Conservation (phyloP, 2,888 invertebrate genomes). For the Hydrotaea cyrtoneurina region DNA sequence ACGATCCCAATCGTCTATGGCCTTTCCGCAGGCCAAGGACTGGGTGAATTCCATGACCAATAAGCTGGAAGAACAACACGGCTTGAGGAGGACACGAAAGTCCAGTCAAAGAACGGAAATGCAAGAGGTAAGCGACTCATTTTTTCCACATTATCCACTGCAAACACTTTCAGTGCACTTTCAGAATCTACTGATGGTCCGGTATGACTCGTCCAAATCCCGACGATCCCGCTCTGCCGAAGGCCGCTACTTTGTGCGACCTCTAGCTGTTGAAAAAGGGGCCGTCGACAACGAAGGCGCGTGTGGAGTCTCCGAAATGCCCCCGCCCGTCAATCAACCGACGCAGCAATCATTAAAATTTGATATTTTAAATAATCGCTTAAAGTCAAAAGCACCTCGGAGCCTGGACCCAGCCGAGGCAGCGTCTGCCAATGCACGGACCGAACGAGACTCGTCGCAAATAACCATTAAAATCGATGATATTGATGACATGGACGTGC, state of each 20-base stretch:
- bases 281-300: slow-evolving; percentile 24
- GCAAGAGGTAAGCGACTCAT: slow-evolving; percentile 71
- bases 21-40: slow-evolving; percentile 74
- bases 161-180: slow-evolving; percentile 3
- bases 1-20: slow-evolving; percentile 78
- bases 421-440: neutral
- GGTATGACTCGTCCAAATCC: slow-evolving; percentile 74
- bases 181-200: slow-evolving; percentile 74
- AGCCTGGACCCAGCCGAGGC: neutral
- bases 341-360: slow-evolving; percentile 44
- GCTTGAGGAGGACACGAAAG: slow-evolving; percentile 71
- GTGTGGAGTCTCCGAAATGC: slow-evolving; percentile 47
- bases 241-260: slow-evolving; percentile 74
- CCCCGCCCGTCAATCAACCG: slow-evolving; percentile 59
- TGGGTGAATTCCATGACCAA: slow-evolving; percentile 75
- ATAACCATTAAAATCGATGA: neutral
- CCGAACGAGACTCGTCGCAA: neutral
- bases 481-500: neutral
- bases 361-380: slow-evolving; percentile 54
- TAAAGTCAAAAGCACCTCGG: slow-evolving; percentile 31
- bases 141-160: neutral
- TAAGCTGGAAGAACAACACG: slow-evolving; percentile 77
- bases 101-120: slow-evolving; percentile 72
- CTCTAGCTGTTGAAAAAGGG: slow-evolving; percentile 44
- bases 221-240: slow-evolving; percentile 77